Base-by-base conservation (phyloP, 1,140 invertebrate species). In the Drosophila repletoides region DNA sequence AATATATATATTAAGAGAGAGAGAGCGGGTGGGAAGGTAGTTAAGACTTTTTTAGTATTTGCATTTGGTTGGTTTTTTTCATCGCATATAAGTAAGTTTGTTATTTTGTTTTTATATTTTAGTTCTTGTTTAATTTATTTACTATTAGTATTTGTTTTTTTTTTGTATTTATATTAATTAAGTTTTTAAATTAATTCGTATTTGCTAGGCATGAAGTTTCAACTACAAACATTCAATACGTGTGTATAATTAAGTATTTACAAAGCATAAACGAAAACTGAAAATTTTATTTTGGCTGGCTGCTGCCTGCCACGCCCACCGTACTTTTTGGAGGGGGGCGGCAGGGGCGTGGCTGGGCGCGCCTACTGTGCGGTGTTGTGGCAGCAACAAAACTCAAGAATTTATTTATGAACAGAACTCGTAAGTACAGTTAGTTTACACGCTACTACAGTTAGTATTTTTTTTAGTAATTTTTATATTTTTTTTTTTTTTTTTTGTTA, bases 171-270 rank as follows among this genome's bases (percentile, higher is more conserved):
- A 61, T 53, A 22, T 19, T 58, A 46, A 29, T 28, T 58, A 40
- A 40, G 45, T 49, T 55, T 77, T 74, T 80, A 71, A 56, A 55
- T 80, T 79, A 75, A 73, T 69, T 77, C 40, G 53, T 83, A 46
- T 65, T n/a, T 75, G 26, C 76, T 75, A 81, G 59, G 77, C 69
- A 83, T 72, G 60, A 80, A 72, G 49, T 71, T 73, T 72, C 80
- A n/a, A 86, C 80, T 86, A 86, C 80, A 86, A 86, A 86, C 76
- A 86, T 86, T 76, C 80, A 86, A 58, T 83, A 83, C 49, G 55
- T 45, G 59, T 51, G 58, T 61, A 58, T 76, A 76, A 74, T 75
- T 76, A 80, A 80, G 63, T 86, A 86, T 86, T 86, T 86, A 86
- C 80, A 86, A 84, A 86, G 80, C 80, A 86, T 66, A 76, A 79